These are phyloP conservation scores for Ianthella basta DNA, from an alignment of 37 sponge, comb jelly and placozoan species.

Conservation along the genomic window DNA sequence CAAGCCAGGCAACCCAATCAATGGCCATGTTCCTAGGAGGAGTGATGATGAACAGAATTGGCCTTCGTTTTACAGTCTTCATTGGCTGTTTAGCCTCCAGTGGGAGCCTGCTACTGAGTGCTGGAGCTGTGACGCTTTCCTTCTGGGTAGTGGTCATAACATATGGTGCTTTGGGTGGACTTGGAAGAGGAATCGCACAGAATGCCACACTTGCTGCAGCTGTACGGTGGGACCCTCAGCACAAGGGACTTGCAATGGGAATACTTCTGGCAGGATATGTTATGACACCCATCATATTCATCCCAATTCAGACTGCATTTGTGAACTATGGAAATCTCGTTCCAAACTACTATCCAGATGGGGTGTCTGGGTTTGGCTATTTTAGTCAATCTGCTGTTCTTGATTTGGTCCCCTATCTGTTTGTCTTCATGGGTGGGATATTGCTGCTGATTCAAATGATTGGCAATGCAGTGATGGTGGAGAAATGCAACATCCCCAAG, in stretches of 20 bases:
- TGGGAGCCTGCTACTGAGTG: slow-evolving; percentile 53
- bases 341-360: neutral
- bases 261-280: slow-evolving; percentile 88
- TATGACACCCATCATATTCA: slow-evolving; percentile 73
- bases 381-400: slow-evolving; percentile 68
- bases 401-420: slow-evolving; percentile 67
- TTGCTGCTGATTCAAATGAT: slow-evolving; percentile 74
- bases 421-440: slow-evolving; percentile 71
- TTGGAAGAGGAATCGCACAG: slow-evolving; percentile 82
- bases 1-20: slow-evolving; percentile 62
- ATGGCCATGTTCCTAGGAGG: slow-evolving; percentile 85
- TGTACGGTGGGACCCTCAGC: slow-evolving; percentile 80
- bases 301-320: slow-evolving; percentile 72
- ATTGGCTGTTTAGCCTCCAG: slow-evolving; percentile 68
- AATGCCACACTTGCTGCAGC: slow-evolving; percentile 73
- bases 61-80: slow-evolving; percentile 69
- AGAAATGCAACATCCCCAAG: neutral
- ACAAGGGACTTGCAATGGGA: slow-evolving; percentile 81
- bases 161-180: slow-evolving; percentile 84
- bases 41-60: slow-evolving; percentile 65
- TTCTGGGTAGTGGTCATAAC: slow-evolving; percentile 76
- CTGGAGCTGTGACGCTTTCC: slow-evolving; percentile 52
- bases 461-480: slow-evolving; percentile 69
- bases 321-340: slow-evolving; percentile 76
- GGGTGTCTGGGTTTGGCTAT: slow-evolving; percentile 14